Base-by-base conservation (phyloP, 2,888 invertebrate genomes). In the Crocallis elinguaria region DNA sequence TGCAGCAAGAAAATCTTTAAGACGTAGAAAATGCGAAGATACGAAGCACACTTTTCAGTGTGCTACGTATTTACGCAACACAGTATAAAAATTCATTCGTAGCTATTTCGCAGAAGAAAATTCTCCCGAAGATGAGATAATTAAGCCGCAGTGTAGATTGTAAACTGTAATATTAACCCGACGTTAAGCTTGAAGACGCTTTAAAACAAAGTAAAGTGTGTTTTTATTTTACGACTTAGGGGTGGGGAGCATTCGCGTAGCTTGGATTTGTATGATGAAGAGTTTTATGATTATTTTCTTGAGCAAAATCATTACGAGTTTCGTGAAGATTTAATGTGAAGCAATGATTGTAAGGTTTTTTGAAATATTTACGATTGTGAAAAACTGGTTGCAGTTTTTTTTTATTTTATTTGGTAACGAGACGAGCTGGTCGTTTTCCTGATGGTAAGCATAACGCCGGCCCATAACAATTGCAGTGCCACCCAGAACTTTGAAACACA, bases 41-140 rank as follows among this genome's bases (percentile, higher is more conserved):
- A n/a, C n/a, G n/a, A n/a, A n/a, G n/a, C n/a, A n/a, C n/a, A 25
- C 9, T 9, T 25, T 9, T 23, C 23, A 37, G 13, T 23, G 7
- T n/a, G 13, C 13, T 23, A 4, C 6, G 12, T 37, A 37, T 63
- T 55, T 50, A 53, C 14, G 11, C 44, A 11, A 3, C 57, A 51
- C 55, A 49, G 55, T 62, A 46, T 41, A 58, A 55, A 60, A 67
- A 62, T 63, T 64, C 50, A 64, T 67, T 63, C 17, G 32, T 5
- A 32, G 44, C 45, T 32, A 58, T 64, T 67, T 60, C 48, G 55
- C 62, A 63, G 59, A 41, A 56, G 35, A 43, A 53, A 54, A 52
- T 59, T 60, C 61, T 57, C 32, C 27, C 39, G 30, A 51, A 55
- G 51, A 49, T 56, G 35, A 46, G 59, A 63, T 57, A 64, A 68